Evolutionary conservation across 92 coral and sea anemone species (phyloP).

Genomic region (Heteractis magnifica): DNA sequence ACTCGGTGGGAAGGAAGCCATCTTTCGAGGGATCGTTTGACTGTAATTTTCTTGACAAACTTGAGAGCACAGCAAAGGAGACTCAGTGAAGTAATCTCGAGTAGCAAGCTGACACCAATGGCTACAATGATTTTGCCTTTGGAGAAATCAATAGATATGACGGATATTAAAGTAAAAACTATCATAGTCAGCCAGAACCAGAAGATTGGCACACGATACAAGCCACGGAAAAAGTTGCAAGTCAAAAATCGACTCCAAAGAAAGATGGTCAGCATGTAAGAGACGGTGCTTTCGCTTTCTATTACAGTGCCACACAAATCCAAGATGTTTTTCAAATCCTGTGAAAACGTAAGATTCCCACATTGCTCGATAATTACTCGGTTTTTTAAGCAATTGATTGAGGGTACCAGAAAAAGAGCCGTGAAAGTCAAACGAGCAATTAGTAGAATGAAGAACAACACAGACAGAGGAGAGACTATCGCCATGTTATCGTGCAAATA

Average conservation of each 20-base stretch:
- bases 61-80: conserved; percentile 68
- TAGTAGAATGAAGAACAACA: not conserved
- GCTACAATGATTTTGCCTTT: conserved; percentile 11
- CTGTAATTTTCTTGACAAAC: conserved; percentile 59
- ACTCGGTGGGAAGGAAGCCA: not conserved
- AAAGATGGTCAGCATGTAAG: conserved; percentile 29
- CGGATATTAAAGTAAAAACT: conserved; percentile 19
- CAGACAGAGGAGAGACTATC: not conserved
- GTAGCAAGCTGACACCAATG: conserved; percentile 49
- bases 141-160: conserved; percentile 12
- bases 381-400: conserved; percentile 48
- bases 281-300: conserved; percentile 45
- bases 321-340: conserved; percentile 36
- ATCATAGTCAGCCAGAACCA: conserved; percentile 62
- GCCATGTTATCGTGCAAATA: not conserved
- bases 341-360: conserved; percentile 53
- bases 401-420: conserved; percentile 22
- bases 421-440: not conserved
- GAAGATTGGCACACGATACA: conserved; percentile 44
- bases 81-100: conserved; percentile 37
- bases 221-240: conserved; percentile 33
- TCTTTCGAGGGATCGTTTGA: conserved; percentile 45
- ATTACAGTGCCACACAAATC: conserved; percentile 55
- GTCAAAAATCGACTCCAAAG: conserved; percentile 59
- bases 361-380: conserved; percentile 57